Evolutionary conservation across 1,140 invertebrate genomes (phyloP), one percentile per base, ranked within the genome.

Genomic region (Drosophila funebris): DNA sequence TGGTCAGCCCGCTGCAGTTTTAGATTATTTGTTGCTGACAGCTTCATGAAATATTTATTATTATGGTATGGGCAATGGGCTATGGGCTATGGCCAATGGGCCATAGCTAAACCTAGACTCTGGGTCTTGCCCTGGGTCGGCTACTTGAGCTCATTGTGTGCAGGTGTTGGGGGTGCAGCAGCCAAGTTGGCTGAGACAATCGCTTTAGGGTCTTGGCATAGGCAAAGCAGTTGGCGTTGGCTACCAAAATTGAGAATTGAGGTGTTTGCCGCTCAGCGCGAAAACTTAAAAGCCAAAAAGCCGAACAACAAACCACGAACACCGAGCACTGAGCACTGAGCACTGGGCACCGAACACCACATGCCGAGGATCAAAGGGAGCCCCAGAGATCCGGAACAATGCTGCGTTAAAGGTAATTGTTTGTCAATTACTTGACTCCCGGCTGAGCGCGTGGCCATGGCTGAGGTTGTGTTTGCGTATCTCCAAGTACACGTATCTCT

Each of bases 21-120:
- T 87, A 88, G 83, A 87, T 88, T 88, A 88, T 88, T 88, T 88
- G 83, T 88, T 88, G 84, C 83, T 88, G 83, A 88, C 83, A 88
- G 83, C 83, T 88, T 88, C 83, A 88, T 88, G 83, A 88, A 88
- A 88, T 89, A 88, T 88, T 88, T 88, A 88, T 88, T 89, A 87
- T 87, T 88, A 87, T 87, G 78, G 78, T 71, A 64, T 60, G 56
- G 48, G 6, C 74, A 58, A 58, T 76, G 46, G 61, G 39, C 39
- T 46, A 73, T 31, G 29, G 54, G 37, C 18, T 56, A 14, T 33
- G 8, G 31, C 8, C 6, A 33, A 66, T 54, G 53, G 44, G 8
- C 63, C 75, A 61, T 57, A 48, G 44, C n/a, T n/a, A n/a, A 6
- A 50, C 20, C 58, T 36, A 33, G 58, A 24, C 41, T 39, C 60